Conservation (phyloP, 1,140 invertebrate species). For the Mizuhopecten yessoensis region DNA sequence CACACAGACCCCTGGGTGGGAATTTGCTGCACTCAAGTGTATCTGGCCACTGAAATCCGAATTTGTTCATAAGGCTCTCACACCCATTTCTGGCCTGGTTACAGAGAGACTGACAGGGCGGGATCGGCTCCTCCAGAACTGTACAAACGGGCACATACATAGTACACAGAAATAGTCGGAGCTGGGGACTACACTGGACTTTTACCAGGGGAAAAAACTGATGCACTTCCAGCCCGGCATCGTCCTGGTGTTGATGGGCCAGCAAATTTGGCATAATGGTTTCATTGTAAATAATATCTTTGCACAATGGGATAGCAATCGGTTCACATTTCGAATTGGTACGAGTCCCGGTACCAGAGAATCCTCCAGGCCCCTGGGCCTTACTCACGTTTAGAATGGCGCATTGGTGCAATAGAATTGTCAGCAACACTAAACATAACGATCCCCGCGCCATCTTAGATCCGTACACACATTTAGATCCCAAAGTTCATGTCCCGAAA, state of each 20-base stretch:
- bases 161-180: conserved; percentile 98
- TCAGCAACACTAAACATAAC: background rate
- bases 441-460: conserved; percentile 36
- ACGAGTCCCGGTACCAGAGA: background rate
- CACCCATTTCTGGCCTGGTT: conserved; percentile 87
- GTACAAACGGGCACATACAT: conserved; percentile 97
- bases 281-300: conserved; percentile 95
- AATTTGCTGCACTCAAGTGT: conserved; percentile 95
- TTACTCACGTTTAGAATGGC: conserved; percentile 31
- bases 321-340: conserved; percentile 91
- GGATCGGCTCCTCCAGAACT: conserved; percentile 93
- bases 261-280: conserved; percentile 98
- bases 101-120: conserved; percentile 91
- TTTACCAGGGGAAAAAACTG: conserved; percentile 98
- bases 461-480: background rate
- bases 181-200: conserved; percentile 95
- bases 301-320: conserved; percentile 96
- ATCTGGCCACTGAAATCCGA: conserved; percentile 97
- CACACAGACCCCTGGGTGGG: conserved; percentile 92
- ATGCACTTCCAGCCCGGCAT: conserved; percentile 96
- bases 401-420: conserved; percentile 21
- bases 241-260: conserved; percentile 96
- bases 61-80: conserved; percentile 95
- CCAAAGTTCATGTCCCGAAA: background rate
- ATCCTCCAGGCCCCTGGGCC: background rate